A percentile compares a stretch with the other conserved stretches of the same genome.
Evolutionary conservation across 2,797 vertebrate genomes (phyloP).

Genomic region (Bradypodion ventrale): DNA sequence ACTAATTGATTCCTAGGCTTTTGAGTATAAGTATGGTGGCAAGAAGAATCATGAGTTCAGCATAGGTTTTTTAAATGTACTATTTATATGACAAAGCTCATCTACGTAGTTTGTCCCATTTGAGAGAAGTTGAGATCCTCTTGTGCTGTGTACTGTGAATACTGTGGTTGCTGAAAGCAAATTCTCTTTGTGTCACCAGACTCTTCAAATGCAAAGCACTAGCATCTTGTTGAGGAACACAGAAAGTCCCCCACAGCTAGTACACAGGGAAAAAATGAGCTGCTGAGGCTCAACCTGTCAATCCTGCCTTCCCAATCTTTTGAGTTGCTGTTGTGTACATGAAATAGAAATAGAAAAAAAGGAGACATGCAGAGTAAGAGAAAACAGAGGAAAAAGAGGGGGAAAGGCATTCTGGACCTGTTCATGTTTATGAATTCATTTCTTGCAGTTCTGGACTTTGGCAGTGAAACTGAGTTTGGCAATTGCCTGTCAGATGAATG

Average conservation of each 20-base stretch:
- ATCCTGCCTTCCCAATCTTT: neutral
- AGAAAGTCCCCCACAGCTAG: neutral
- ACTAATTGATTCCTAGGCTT: neutral
- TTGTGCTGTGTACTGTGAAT: neutral
- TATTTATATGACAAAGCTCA: neutral
- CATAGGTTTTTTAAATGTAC: neutral
- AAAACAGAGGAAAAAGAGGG: too few species aligned
- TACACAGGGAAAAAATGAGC: neutral
- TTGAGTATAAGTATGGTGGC: neutral
- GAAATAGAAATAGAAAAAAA: too few species aligned
- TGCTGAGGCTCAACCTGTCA: neutral
- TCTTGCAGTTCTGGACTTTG: neutral
- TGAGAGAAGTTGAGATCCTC: conserved; percentile 10
- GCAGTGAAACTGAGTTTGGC: neutral
- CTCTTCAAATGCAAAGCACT: neutral
- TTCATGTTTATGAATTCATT: neutral
- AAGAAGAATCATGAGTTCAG: neutral
- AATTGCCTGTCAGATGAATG: too few species aligned
- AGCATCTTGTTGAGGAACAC: neutral
- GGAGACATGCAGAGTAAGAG: too few species aligned
- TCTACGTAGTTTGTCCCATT: conserved; percentile 3
- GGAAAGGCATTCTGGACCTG: too few species aligned
- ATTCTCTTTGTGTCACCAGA: conserved; percentile 1
- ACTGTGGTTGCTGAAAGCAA: conserved; percentile 5
- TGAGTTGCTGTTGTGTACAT: too few species aligned